Conservation (phyloP, 30 jellyfish, hydroid and myxozoan genomes). For the Chironex yamaguchii region DNA sequence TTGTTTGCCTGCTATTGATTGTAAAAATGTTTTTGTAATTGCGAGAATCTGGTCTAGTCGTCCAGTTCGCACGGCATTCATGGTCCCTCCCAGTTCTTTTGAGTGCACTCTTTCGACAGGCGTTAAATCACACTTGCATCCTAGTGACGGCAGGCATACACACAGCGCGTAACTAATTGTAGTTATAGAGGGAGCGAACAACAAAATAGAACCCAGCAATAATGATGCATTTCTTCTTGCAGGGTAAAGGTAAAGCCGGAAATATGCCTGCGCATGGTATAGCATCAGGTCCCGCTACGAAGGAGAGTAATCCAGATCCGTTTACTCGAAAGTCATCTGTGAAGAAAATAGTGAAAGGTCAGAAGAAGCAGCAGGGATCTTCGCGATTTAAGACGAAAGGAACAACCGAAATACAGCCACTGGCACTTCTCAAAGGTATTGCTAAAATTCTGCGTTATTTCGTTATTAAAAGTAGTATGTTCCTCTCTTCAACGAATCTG, state of each 20-base stretch:
- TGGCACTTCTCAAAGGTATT: constrained; percentile 90
- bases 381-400: constrained; percentile 93
- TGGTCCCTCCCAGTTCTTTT: neutral
- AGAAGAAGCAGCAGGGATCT: constrained; percentile 97
- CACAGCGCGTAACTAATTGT: too few species aligned
- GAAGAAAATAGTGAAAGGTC: constrained; percentile 88
- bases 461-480: neutral
- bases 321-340: constrained; percentile 95
- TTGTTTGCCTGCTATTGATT: neutral
- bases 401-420: constrained; percentile 84
- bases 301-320: constrained; percentile 82
- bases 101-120: too few species aligned
- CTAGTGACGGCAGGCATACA: too few species aligned
- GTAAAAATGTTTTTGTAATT: neutral
- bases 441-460: neutral
- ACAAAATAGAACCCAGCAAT: too few species aligned
- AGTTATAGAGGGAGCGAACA: too few species aligned
- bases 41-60: neutral
- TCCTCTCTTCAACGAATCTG: too few species aligned
- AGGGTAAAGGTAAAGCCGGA: constrained; percentile 70
- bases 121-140: too few species aligned
- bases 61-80: neutral
- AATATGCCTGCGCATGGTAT: constrained; percentile 84
- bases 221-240: neutral
- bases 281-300: constrained; percentile 70